Base-by-base conservation (phyloP, 2,113 vertebrate genomes). In the Chaetura pelagica region DNA sequence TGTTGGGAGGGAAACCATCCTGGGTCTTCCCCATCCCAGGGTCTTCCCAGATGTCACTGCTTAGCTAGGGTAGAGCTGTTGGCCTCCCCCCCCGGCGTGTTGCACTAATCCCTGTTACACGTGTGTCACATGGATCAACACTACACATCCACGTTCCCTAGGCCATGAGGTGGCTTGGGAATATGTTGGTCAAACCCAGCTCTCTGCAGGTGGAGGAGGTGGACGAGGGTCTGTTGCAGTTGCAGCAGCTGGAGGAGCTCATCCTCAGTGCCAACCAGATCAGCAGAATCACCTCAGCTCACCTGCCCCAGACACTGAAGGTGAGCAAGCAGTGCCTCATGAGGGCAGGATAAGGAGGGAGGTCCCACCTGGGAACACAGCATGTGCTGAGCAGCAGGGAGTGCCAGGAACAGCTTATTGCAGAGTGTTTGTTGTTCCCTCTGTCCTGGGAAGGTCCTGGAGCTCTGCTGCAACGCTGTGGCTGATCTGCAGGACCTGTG, bases 221-320 rank as follows among this genome's bases (percentile, higher is more conserved):
- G 1, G 99, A 99, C 3, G 26, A 81, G 12, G 97, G 96, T 34
- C 87, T 99, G 80, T 85, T 99, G 85, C 98, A 57, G 75, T 99
- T 99, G 57, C 88, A 94, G 40, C 98, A 97, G 66, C 97, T 99
- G 62, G 98, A 99, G 91, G 98, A 99, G 84, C 74, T 99, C 68
- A 63, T 99, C 23, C 95, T 99, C 82, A 99, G 98, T 18, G 97
- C 96, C 57, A 99, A 99, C 90, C 71, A 48, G 13, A 98, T 99
- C 96, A 96, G 96, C 79, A 96, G 97, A 35, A 57, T 99, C 4
- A 72, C 96, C 15, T 97, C 97, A 0, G 63, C 88, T 51, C 97
- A 98, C 80, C 97, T 99, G 49, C 99, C 99, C 9, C 77, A 66
- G 1, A 98, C 97, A 5, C 95, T 99, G 59, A 98, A 97, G 98